These are phyloP conservation scores for Agapornis canus DNA, from an alignment of 2,797 vertebrate genomes.

Conservation along the genomic window DNA sequence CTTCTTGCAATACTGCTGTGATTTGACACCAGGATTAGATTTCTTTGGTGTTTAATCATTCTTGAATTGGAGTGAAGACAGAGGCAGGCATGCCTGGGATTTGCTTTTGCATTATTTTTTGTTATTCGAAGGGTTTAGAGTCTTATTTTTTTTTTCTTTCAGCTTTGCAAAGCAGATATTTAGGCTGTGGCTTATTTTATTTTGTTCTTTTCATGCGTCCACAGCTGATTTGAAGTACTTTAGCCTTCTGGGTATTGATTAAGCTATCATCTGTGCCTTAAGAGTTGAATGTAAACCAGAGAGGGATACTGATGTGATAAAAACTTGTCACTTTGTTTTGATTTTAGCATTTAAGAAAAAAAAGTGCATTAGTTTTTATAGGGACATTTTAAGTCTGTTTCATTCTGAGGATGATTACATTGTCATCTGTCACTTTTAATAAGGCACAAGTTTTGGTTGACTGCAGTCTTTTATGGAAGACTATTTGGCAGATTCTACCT, in stretches of 20 bases:
- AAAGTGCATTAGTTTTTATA: background rate
- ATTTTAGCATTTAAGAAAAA: background rate
- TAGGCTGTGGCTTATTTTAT: background rate
- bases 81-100: background rate
- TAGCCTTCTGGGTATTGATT: background rate
- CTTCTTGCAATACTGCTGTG: background rate
- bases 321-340: background rate
- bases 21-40: background rate
- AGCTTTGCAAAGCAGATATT: background rate
- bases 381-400: background rate
- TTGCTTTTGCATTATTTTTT: background rate
- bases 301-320: background rate
- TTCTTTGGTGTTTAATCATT: background rate
- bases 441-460: background rate
- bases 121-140: background rate
- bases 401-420: background rate
- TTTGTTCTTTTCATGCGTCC: background rate
- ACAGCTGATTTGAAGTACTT: background rate
- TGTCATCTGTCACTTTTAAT: background rate
- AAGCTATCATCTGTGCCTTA: background rate
- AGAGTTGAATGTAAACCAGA: background rate
- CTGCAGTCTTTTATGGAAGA: background rate
- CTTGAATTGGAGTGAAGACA: background rate
- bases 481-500: background rate
- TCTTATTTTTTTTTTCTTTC: fast-evolving